Base-by-base conservation (phyloP, 23 tunicate species). In the Styela clava region DNA sequence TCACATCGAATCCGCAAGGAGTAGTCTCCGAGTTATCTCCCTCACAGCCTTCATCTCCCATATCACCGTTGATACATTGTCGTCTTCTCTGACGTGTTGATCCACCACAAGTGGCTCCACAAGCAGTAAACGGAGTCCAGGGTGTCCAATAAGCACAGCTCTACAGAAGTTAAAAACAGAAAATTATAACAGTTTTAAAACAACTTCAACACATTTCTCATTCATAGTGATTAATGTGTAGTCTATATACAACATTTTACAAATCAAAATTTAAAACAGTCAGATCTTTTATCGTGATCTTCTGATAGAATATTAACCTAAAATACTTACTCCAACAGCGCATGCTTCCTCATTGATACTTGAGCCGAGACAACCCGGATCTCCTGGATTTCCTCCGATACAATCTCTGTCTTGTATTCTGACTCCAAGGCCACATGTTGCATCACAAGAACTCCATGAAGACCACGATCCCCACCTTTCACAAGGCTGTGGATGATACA, bases 341-440 rank as follows among this genome's bases (percentile, higher is more conserved):
- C 81, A 76, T 76, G 35, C 81, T 24, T 56, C 30, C 24, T 76
- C 81, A 9, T 76, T 56, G 65, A 52, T 30, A 44, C 18, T 28
- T 24, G 24, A 21, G 1, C 97, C 92, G 18, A 62, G 29, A 64
- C 97, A 92, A 1, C 85, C 81, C 20, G 74, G 85, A 22, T 36
- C 63, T 23, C 92, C 92, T 35, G 70, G 34, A 20, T 34, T 76
- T 7, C 97, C 97, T 31, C 83, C 83, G 1, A 79, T 16, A 73
- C 97, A 92, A 19, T 33, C n/a, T 34, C 97, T 52, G 27, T 24
- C 34, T 20, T 89, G 33, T 33, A 79, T 63, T 67, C 83, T 27
- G 23, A 68, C 76, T 21, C 97, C 97, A 35, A 83, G 76, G 61
- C 97, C 97, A 63, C 97, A 92, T 20, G 84, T 83, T 33, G 67